Evolutionary conservation across 2,888 invertebrate species (phyloP).

Genomic region (Rhamnusium bicolor): DNA sequence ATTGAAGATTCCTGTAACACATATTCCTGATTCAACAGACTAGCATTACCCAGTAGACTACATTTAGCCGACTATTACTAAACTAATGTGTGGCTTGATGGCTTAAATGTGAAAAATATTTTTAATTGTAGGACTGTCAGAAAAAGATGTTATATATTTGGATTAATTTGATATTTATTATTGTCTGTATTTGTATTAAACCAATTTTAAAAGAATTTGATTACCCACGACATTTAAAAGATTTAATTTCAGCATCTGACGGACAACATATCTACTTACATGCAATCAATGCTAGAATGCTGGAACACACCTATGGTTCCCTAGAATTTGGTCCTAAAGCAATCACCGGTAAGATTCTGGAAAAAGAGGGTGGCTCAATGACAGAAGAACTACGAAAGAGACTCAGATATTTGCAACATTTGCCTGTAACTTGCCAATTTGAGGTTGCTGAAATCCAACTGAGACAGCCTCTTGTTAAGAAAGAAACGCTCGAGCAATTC

Average conservation of each 20-base stretch:
- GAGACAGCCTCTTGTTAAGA: slow-evolving; percentile 80
- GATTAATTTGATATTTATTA: too few relatives aligned
- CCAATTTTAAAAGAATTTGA: too few relatives aligned
- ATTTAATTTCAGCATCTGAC: slow-evolving; percentile 78
- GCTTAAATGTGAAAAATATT: too few relatives aligned
- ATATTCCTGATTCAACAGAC: too few relatives aligned
- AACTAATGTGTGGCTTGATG: too few relatives aligned
- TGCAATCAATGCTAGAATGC: slow-evolving; percentile 90
- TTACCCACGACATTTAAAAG: not conserved
- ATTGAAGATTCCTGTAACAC: too few relatives aligned
- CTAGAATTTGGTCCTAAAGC: slow-evolving; percentile 83
- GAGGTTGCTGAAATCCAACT: slow-evolving; percentile 92
- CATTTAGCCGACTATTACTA: too few relatives aligned
- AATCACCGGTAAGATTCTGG: slow-evolving; percentile 86
- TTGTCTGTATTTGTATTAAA: too few relatives aligned
- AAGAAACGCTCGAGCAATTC: slow-evolving; percentile 80
- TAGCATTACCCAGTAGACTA: too few relatives aligned
- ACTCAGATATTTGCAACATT: slow-evolving; percentile 85
- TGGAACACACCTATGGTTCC: slow-evolving; percentile 89
- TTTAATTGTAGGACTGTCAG: too few relatives aligned
- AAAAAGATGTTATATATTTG: too few relatives aligned
- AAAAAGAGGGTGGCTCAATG: slow-evolving; percentile 89
- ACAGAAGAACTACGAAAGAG: slow-evolving; percentile 85
- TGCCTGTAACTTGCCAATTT: slow-evolving; percentile 93
- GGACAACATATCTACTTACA: slow-evolving; percentile 95